A percentile compares a stretch with the other conserved stretches of the same genome.
These are phyloP conservation scores for Tretioscincus oriximinensis DNA, from an alignment of 2,113 vertebrate species.

Conservation along the genomic window DNA sequence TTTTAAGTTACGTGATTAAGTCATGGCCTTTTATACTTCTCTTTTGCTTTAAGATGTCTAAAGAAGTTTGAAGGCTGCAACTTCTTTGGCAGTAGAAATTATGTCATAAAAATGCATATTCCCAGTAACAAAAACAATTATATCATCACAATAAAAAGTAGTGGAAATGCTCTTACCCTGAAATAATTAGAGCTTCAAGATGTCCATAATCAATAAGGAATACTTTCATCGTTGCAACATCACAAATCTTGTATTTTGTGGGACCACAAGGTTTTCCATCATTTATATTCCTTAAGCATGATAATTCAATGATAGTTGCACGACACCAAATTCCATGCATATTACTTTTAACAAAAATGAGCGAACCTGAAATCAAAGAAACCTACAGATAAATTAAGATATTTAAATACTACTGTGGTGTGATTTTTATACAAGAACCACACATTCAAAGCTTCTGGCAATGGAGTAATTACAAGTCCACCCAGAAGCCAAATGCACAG, in stretches of 20 bases:
- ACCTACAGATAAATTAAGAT: neutral
- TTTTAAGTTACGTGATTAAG: neutral
- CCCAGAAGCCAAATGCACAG: too few relatives aligned
- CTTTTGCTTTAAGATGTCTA: neutral
- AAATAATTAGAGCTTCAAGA: slow-evolving; percentile 67
- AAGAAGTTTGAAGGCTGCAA: neutral
- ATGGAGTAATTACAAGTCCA: too few relatives aligned
- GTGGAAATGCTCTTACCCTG: slow-evolving; percentile 72
- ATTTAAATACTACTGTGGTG: neutral
- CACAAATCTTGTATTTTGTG: slow-evolving; percentile 66
- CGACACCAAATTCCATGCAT: slow-evolving; percentile 80
- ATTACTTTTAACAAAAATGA: slow-evolving; percentile 73
- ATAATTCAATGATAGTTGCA: slow-evolving; percentile 77
- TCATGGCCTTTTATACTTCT: neutral
- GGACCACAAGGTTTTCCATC: slow-evolving; percentile 51
- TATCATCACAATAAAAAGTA: neutral
- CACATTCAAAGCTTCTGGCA: too few relatives aligned
- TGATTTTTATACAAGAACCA: neutral
- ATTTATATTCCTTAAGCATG: slow-evolving; percentile 63
- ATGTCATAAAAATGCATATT: neutral
- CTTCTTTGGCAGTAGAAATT: neutral
- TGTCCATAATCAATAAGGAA: slow-evolving; percentile 84
- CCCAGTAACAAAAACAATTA: neutral
- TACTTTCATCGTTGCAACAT: slow-evolving; percentile 72
- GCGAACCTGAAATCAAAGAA: slow-evolving; percentile 67